These are phyloP conservation scores for Drosophila affinis DNA, from an alignment of 2,888 invertebrate species.

Conservation along the genomic window DNA sequence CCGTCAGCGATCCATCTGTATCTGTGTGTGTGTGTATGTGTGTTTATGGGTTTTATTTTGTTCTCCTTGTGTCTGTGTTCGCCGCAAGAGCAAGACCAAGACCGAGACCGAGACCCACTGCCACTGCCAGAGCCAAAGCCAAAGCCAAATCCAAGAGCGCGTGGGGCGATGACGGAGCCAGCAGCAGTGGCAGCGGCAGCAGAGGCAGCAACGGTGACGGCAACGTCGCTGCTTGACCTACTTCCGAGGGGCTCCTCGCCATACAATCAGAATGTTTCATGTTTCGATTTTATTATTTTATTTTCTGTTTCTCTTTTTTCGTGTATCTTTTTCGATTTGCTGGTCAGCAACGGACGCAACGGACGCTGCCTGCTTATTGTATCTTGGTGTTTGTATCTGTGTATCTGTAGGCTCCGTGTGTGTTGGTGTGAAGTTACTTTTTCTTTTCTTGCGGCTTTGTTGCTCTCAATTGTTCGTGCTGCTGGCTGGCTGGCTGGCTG, in stretches of 20 bases:
- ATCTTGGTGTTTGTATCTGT: conserved; percentile 12
- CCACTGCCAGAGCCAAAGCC: conserved; percentile 46
- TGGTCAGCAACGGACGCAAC: conserved; percentile 42
- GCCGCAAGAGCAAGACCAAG: conserved; percentile 47
- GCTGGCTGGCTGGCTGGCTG: conserved; percentile 27
- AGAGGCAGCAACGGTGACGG: conserved; percentile 3
- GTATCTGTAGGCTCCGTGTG: conserved; percentile 17
- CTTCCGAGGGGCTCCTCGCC: conserved; percentile 54
- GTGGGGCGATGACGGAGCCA: conserved; percentile 56
- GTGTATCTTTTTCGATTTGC: conserved; percentile 72
- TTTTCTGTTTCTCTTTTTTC: conserved; percentile 68
- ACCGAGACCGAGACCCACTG: conserved; percentile 34
- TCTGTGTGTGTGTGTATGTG: conserved; percentile 23
- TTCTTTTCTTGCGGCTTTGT: conserved; percentile 71
- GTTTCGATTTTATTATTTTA: conserved; percentile 80
- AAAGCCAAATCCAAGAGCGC: conserved; percentile 61
- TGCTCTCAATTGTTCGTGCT: conserved; percentile 74
- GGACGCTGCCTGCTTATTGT: conserved; percentile 43
- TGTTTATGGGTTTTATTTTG: conserved; percentile 47
- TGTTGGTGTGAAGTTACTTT: conserved; percentile 72
- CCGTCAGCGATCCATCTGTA: conserved; percentile 56
- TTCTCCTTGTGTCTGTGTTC: conserved; percentile 52
- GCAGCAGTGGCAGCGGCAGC: conserved; percentile 4
- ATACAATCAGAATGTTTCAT: conserved; percentile 83
- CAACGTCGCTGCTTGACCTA: conserved; percentile 61